Evolutionary conservation across 2,888 invertebrate genomes (phyloP).

Genomic region (Trissoscelio sp.): DNA sequence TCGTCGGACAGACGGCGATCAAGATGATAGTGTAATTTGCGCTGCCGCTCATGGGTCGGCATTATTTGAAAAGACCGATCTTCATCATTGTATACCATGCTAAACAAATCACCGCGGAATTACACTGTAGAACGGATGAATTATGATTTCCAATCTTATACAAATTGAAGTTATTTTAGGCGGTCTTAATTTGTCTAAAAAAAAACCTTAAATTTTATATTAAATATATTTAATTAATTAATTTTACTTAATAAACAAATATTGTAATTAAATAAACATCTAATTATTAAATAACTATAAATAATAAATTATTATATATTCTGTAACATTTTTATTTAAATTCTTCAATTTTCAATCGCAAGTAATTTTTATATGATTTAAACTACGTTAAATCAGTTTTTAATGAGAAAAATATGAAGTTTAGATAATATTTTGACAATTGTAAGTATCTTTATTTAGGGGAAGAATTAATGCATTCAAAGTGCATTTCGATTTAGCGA

Average conservation of each 20-base stretch:
- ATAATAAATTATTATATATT: no score
- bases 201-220: no score
- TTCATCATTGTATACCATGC: constrained; percentile 33
- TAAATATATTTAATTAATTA: no score
- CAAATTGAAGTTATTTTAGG: no score
- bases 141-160: no score
- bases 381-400: background rate
- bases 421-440: background rate
- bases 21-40: constrained; percentile 67
- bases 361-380: no score
- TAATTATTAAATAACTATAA: no score
- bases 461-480: constrained; percentile 7
- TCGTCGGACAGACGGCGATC: constrained; percentile 66
- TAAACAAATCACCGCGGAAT: constrained; percentile 26
- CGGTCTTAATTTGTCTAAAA: no score
- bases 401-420: background rate
- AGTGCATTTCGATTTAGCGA: constrained; percentile 43
- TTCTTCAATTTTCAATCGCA: no score
- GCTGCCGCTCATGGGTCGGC: constrained; percentile 43
- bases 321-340: no score
- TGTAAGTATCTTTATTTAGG: background rate
- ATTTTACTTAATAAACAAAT: no score
- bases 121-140: background rate
- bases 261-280: no score
- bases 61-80: constrained; percentile 55